These are phyloP conservation scores for Sciurus carolinensis DNA, from an alignment of 2,797 vertebrate genomes.

Conservation along the genomic window DNA sequence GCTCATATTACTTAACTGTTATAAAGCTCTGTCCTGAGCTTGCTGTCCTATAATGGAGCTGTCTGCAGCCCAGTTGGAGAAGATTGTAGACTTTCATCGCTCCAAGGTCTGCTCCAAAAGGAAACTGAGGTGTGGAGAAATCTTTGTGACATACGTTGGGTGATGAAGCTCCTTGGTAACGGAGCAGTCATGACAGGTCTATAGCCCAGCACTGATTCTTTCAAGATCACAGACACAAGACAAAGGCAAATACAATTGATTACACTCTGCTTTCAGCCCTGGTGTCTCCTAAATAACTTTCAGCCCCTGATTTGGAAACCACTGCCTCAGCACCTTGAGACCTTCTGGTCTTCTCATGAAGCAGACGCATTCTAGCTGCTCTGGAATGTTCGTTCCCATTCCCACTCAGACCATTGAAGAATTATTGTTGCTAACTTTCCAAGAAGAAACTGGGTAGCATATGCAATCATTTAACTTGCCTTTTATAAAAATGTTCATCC, in stretches of 20 bases:
- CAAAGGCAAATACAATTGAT: not conserved
- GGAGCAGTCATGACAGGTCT: not conserved
- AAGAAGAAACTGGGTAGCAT: slow-evolving; percentile 1
- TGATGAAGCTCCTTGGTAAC: not conserved
- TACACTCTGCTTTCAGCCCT: not conserved
- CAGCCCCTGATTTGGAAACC: not conserved
- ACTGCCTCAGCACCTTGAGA: not conserved
- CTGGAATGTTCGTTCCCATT: not conserved
- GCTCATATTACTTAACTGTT: not conserved
- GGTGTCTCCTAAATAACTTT: not conserved
- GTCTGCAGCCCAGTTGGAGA: not conserved
- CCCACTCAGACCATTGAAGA: not conserved
- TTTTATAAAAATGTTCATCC: slow-evolving; percentile 57
- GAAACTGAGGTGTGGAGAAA: not conserved
- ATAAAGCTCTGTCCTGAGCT: not conserved
- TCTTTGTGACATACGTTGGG: not conserved
- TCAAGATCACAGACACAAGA: not conserved
- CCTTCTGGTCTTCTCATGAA: not conserved
- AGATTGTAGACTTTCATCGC: not conserved
- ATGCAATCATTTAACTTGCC: slow-evolving; percentile 13
- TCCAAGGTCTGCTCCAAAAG: not conserved
- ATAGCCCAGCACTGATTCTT: not conserved
- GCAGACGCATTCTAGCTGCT: not conserved
- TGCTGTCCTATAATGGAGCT: not conserved
- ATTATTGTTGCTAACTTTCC: not conserved